These are phyloP conservation scores for Thymelicus acteon DNA, from an alignment of 2,888 invertebrate species.

Conservation along the genomic window DNA sequence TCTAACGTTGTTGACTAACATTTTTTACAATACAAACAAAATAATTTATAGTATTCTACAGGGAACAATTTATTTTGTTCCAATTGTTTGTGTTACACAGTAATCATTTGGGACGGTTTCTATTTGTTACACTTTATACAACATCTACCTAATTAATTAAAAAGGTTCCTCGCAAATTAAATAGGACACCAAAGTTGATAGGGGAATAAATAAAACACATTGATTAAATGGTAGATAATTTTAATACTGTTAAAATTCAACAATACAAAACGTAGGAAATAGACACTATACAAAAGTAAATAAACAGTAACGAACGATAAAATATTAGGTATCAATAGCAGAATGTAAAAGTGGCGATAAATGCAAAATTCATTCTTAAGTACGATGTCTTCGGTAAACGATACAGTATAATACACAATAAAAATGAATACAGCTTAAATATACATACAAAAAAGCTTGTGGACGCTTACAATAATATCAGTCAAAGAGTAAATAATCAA, in stretches of 20 bases:
- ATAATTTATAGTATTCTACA: background rate
- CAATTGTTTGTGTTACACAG: background rate
- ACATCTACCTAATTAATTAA: conserved; percentile 16
- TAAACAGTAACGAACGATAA: conserved; percentile 59
- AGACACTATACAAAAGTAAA: conserved; percentile 69
- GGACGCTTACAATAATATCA: conserved; percentile 38
- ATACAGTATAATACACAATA: conserved; percentile 30
- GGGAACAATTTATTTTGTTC: background rate
- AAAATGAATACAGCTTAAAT: conserved; percentile 28
- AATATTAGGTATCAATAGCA: conserved; percentile 44
- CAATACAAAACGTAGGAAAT: conserved; percentile 77
- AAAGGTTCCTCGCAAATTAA: conserved; percentile 5
- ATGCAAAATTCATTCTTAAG: conserved; percentile 51
- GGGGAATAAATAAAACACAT: conserved; percentile 41
- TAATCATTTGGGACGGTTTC: background rate
- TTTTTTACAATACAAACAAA: too few species aligned
- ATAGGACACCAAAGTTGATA: conserved; percentile 1
- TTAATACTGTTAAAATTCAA: conserved; percentile 84
- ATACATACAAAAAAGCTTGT: conserved; percentile 38
- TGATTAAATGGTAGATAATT: conserved; percentile 61
- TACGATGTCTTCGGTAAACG: conserved; percentile 48
- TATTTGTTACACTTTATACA: background rate
- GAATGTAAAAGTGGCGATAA: conserved; percentile 46
- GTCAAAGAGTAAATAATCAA: conserved; percentile 22
- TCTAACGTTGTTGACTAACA: too few species aligned